These are phyloP conservation scores for Papio anubis DNA, from an alignment of 2,113 vertebrate genomes.

Conservation along the genomic window DNA sequence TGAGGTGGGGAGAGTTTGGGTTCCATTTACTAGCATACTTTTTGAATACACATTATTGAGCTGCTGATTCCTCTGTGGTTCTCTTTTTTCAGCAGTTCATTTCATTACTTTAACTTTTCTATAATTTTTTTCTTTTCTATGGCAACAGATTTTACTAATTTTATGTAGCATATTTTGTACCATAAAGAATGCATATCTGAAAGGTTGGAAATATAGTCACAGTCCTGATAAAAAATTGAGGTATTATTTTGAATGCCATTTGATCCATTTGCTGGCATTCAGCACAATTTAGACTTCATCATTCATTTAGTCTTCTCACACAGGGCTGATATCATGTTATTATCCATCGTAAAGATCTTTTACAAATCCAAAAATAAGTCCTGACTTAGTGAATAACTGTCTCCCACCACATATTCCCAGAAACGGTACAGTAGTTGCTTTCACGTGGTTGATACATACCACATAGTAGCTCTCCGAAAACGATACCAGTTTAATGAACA, in stretches of 20 bases:
- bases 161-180: constrained; percentile 14
- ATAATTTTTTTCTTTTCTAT: constrained; percentile 48
- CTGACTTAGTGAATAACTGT: constrained; percentile 1
- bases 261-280: constrained; percentile 43
- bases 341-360: constrained; percentile 58
- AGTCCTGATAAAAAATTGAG: constrained; percentile 52
- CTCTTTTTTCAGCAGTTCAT: neutral
- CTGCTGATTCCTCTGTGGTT: neutral
- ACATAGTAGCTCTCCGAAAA: neutral
- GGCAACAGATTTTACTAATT: constrained; percentile 62
- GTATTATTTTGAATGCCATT: constrained; percentile 64
- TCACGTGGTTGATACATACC: neutral
- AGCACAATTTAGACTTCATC: constrained; percentile 59
- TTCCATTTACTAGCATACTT: constrained; percentile 14
- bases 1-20: neutral
- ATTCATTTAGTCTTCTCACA: constrained; percentile 54
- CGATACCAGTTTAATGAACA: neutral
- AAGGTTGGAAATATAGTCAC: constrained; percentile 40
- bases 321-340: constrained; percentile 44
- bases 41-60: constrained; percentile 40
- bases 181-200: constrained; percentile 25
- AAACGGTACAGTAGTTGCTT: neutral
- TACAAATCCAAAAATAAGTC: constrained; percentile 58
- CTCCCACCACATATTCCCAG: constrained; percentile 44
- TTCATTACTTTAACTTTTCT: constrained; percentile 48